These are phyloP conservation scores for Labroides dimidiatus DNA, from an alignment of 2,797 vertebrate genomes.

Conservation along the genomic window DNA sequence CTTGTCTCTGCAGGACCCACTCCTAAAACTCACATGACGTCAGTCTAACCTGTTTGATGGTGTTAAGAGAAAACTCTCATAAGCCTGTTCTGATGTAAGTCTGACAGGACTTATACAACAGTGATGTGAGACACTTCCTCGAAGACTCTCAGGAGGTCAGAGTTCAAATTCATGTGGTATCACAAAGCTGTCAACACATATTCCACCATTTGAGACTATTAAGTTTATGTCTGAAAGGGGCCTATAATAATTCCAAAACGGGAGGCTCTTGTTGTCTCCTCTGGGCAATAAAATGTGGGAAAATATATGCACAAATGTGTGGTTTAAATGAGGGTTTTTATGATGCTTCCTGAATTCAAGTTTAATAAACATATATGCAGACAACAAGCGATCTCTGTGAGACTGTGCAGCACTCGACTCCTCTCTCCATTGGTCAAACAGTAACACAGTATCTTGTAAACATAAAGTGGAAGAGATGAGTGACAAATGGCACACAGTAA, in stretches of 20 bases:
- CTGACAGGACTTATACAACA: slow-evolving; percentile 4
- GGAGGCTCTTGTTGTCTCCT: slow-evolving; percentile 1
- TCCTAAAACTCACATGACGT: background rate
- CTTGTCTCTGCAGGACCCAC: background rate
- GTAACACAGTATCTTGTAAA: slow-evolving; percentile 10
- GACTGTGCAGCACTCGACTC: slow-evolving; percentile 17
- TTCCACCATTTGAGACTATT: slow-evolving; percentile 29
- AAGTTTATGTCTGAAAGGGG: slow-evolving; percentile 26
- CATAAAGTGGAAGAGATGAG: slow-evolving; percentile 18
- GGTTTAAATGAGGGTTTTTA: background rate
- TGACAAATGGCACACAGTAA: slow-evolving; percentile 13
- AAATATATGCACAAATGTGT: background rate
- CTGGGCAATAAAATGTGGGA: slow-evolving; percentile 42
- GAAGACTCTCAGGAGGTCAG: slow-evolving; percentile 32
- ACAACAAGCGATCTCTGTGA: too few relatives aligned
- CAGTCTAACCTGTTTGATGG: background rate
- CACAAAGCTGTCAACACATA: slow-evolving; percentile 38
- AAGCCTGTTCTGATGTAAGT: slow-evolving; percentile 1
- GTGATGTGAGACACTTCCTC: slow-evolving; percentile 22
- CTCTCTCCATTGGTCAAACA: slow-evolving; percentile 11
- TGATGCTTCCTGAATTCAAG: slow-evolving; percentile 2
- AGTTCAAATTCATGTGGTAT: slow-evolving; percentile 32
- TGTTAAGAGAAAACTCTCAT: background rate
- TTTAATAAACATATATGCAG: background rate
- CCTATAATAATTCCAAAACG: slow-evolving; percentile 27